Evolutionary conservation across 2,113 vertebrate species (phyloP), one percentile per base, ranked within the genome.

Genomic region (Paratilapia polleni): DNA sequence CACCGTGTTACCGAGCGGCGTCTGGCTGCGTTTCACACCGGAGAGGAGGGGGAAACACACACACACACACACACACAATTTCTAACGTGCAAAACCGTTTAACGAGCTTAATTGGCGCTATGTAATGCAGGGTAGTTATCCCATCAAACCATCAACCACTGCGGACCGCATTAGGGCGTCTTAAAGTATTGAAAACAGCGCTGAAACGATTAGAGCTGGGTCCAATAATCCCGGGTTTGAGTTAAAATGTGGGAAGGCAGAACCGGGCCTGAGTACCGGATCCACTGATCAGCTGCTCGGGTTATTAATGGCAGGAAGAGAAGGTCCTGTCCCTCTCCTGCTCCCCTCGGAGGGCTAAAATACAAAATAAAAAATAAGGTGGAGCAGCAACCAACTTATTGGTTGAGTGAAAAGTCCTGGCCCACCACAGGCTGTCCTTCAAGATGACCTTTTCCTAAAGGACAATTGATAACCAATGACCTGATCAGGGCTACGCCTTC

Each of bases 371-470:
- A 64, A 57, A 43, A n/a, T 13, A 8, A 83, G 26, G 24, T 5
- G 15, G 11, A 31, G 3, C 11, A 47, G 17, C 17, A 26, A 26
- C 17, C 62, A 91, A 91, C 85, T 91, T 93, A 84, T 38, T 31
- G 52, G 34, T 49, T 61, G 8, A 31, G 34, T 9, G n/a, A 28
- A 52, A 73, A 78, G 80, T 84, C 85, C 43, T 28, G 76, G 80
- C 70, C 81, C 86, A 36, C 4, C 54, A 56, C 73, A 57, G 17
- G 10, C 80, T 89, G 97, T 96, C 97, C 97, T 97, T 97, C 97
- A 97, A 61, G 92, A 87, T 95, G 96, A 97, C 97, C 96, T 97
- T 94, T 87, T 80, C 78, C 31, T 20, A 82, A 86, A 61, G 68
- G 81, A 81, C 87, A 73, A 49, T 73, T 58, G 86, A 89, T 66